These are phyloP conservation scores for Cassiopea andromeda DNA, from an alignment of 30 jellyfish, hydroid and myxozoan species.

Conservation along the genomic window DNA sequence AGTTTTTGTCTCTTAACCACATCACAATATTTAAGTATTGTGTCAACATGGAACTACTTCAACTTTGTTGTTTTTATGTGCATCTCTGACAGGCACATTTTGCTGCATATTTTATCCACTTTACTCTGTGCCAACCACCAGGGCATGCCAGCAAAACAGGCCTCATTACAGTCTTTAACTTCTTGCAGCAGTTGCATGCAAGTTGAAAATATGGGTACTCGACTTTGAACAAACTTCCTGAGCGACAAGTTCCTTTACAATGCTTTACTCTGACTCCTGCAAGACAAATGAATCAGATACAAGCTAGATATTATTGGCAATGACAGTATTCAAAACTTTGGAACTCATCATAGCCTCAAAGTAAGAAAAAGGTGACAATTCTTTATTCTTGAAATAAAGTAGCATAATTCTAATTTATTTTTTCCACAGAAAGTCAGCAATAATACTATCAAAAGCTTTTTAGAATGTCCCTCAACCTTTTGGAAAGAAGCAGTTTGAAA, in stretches of 20 bases:
- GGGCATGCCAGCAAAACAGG: slow-evolving; percentile 62
- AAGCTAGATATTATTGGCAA: too few relatives aligned
- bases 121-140: slow-evolving; percentile 25
- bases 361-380: too few relatives aligned
- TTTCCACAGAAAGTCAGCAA: too few relatives aligned
- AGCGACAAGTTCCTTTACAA: slow-evolving; percentile 83
- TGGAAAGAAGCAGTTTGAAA: too few relatives aligned
- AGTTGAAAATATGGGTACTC: slow-evolving; percentile 58
- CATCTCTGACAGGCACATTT: slow-evolving; percentile 57
- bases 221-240: slow-evolving; percentile 62
- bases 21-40: too few relatives aligned
- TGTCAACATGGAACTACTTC: not conserved
- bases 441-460: too few relatives aligned
- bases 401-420: too few relatives aligned
- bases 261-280: slow-evolving; percentile 60
- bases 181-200: slow-evolving; percentile 73
- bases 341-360: too few relatives aligned
- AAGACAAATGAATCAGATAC: not conserved
- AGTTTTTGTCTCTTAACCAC: too few relatives aligned
- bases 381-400: too few relatives aligned
- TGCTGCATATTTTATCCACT: slow-evolving; percentile 31
- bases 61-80: not conserved
- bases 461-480: too few relatives aligned
- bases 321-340: too few relatives aligned
- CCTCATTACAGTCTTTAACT: slow-evolving; percentile 2